A percentile compares a stretch with the other conserved stretches of the same genome.
Conservation (phyloP, 2,888 invertebrate genomes). For the Drosophila borborema region DNA sequence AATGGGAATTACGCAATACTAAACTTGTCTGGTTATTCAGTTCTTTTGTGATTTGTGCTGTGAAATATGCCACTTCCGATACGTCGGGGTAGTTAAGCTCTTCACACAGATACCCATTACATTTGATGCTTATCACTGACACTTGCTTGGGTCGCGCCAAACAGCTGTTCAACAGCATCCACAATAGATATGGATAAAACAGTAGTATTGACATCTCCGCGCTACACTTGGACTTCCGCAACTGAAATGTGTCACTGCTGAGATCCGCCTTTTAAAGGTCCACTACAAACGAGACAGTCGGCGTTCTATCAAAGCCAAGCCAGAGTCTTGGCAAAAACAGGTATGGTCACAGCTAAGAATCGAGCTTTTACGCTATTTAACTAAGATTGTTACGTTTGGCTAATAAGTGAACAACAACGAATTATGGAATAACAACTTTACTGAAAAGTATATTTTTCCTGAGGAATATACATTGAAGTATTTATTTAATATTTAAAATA, state of each 20-base stretch:
- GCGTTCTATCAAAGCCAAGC: conserved; percentile 32
- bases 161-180: conserved; percentile 20
- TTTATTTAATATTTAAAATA: not conserved
- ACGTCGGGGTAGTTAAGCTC: conserved; percentile 33
- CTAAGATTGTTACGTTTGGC: not conserved
- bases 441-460: not conserved
- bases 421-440: not conserved
- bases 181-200: conserved; percentile 31
- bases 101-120: conserved; percentile 40
- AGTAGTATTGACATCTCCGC: conserved; percentile 41
- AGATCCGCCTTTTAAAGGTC: conserved; percentile 41
- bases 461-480: no score
- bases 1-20: conserved; percentile 57
- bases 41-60: conserved; percentile 9
- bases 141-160: conserved; percentile 21
- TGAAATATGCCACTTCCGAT: conserved; percentile 48
- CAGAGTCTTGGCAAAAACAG: conserved; percentile 30
- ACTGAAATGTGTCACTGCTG: conserved; percentile 52
- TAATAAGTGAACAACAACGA: not conserved
- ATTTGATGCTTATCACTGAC: conserved; percentile 38
- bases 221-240: conserved; percentile 32
- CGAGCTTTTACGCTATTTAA: conserved; percentile 13
- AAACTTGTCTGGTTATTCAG: conserved; percentile 30
- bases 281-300: conserved; percentile 9
- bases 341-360: conserved; percentile 23